These are phyloP conservation scores for Plumapathes pennacea DNA, from an alignment of 92 coral and sea anemone species.

Conservation along the genomic window DNA sequence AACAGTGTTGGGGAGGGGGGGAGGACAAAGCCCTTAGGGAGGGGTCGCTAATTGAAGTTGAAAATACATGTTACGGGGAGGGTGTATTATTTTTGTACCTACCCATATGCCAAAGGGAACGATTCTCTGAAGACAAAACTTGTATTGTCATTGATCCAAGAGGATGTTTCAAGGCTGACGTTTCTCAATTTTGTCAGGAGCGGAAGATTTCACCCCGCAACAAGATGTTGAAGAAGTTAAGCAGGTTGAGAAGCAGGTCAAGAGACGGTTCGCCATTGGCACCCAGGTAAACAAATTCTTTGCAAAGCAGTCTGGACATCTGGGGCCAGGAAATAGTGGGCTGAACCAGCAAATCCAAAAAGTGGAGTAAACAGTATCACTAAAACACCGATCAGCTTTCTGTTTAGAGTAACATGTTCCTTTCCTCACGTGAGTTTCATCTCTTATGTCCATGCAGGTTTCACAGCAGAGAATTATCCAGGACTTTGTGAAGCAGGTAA, in stretches of 20 bases:
- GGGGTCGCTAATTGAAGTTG: neutral
- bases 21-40: no score
- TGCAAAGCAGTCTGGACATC: neutral
- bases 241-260: slow-evolving; percentile 94
- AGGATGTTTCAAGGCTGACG: neutral
- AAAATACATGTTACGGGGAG: no score
- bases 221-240: slow-evolving; percentile 94
- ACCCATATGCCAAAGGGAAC: no score
- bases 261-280: slow-evolving; percentile 94
- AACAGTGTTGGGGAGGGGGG: no score
- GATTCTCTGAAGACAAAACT: no score
- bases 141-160: no score
- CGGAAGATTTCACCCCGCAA: slow-evolving; percentile 94
- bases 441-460: slow-evolving; percentile 62
- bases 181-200: slow-evolving; percentile 41
- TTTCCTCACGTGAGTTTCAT: neutral
- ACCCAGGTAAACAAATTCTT: slow-evolving; percentile 67
- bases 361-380: no score
- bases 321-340: no score
- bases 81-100: no score
- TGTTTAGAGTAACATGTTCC: no score
- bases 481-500: slow-evolving; percentile 92
- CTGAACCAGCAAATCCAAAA: no score
- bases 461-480: slow-evolving; percentile 95
- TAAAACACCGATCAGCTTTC: no score